Evolutionary conservation across 2,797 vertebrate species (phyloP).

Genomic region (Silurus lanzhouensis): DNA sequence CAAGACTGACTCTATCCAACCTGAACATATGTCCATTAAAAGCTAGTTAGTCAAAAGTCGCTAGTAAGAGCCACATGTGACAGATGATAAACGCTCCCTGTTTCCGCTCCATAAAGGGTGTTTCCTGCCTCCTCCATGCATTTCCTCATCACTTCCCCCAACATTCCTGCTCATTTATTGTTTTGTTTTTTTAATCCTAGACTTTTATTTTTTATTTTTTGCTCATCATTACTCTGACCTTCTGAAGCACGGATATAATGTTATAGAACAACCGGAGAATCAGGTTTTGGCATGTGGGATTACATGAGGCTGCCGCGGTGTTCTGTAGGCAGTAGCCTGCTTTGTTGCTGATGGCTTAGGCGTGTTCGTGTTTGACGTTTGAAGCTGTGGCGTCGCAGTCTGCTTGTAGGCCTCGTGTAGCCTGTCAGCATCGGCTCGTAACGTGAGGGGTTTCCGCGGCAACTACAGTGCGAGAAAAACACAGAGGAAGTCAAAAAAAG

Average conservation of each 20-base stretch:
- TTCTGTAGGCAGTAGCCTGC: conserved; percentile 59
- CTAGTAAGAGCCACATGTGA: conserved; percentile 22
- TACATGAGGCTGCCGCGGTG: conserved; percentile 68
- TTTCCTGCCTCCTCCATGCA: conserved; percentile 46
- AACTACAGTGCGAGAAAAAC: conserved; percentile 67
- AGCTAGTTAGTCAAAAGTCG: conserved; percentile 35
- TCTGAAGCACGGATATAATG: neutral
- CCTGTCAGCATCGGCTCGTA: conserved; percentile 68
- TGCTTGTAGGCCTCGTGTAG: conserved; percentile 60
- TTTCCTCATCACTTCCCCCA: conserved; percentile 40
- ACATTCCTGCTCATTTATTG: neutral
- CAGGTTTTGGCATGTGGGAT: conserved; percentile 27
- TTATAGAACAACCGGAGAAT: neutral
- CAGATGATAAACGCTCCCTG: conserved; percentile 41
- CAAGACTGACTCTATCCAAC: conserved; percentile 12
- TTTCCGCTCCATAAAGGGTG: neutral
- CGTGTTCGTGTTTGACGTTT: conserved; percentile 48
- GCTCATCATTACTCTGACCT: neutral
- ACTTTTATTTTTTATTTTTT: neutral
- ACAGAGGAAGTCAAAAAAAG: conserved; percentile 10
- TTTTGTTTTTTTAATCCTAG: neutral
- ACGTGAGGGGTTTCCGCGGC: conserved; percentile 80
- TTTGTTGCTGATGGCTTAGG: conserved; percentile 60
- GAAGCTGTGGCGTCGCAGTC: conserved; percentile 37
- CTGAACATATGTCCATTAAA: conserved; percentile 10